phyloP scores from a whole-genome alignment of 2,797 vertebrate species.

The Lagorchestes hirsutus region DNA sequence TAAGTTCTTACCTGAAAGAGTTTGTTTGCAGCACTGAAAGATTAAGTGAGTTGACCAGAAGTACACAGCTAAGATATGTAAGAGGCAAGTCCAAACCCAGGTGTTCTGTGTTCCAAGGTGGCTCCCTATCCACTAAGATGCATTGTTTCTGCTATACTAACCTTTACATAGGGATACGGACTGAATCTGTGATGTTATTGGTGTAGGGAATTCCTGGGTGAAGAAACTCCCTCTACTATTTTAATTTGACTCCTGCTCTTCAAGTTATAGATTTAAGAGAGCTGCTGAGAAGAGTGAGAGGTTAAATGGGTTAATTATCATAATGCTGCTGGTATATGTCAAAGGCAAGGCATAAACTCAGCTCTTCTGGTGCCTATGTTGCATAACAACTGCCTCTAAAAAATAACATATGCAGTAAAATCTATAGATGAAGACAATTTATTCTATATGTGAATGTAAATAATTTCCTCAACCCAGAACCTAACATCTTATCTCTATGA shows the following conservation, averaged over 20 bases:
- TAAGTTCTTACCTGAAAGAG: too few relatives aligned
- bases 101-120: background rate
- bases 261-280: conserved; percentile 9
- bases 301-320: background rate
- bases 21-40: too few relatives aligned
- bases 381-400: background rate
- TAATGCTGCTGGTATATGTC: background rate
- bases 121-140: background rate
- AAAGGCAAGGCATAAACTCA: background rate
- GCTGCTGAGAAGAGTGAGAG: background rate
- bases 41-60: too few relatives aligned
- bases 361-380: background rate
- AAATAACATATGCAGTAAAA: background rate
- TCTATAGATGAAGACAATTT: background rate
- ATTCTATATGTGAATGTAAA: background rate
- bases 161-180: background rate
- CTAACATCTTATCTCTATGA: background rate
- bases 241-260: background rate
- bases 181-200: background rate
- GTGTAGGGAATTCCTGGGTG: background rate
- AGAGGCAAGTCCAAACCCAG: too few relatives aligned
- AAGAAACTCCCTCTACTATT: background rate
- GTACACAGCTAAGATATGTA: too few relatives aligned
- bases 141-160: background rate
- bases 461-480: background rate